Evolutionary conservation across 2,888 invertebrate genomes (phyloP), one percentile per base, ranked within the genome.

Genomic region (Eubasilissa splendida): DNA sequence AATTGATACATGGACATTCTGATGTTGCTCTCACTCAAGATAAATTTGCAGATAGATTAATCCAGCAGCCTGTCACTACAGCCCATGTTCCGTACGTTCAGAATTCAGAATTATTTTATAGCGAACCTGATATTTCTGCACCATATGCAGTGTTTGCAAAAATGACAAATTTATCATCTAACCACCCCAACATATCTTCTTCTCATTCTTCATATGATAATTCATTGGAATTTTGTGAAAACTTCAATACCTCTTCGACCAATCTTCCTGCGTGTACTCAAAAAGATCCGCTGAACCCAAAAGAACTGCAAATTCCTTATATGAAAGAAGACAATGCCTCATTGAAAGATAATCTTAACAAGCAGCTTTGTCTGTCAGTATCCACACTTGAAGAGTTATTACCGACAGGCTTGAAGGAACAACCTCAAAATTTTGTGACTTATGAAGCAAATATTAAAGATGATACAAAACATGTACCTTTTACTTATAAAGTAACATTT

Each of bases 281-380:
- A 42, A 42, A 42, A 42, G 42, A 7, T 42, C 7, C 7, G 42
- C 7, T 42, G 7, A 42, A 42, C 42, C 42, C 42, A 7, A 42
- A 42, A 42, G 42, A 42, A 7, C 42, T 7, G 7, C 42, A 42
- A 42, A 5, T 42, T 42, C 42, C 42, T 42, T 42, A 0, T 42
- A 5, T 7, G 7, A 42, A 42, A 42, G 42, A 42, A 42, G 42
- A 42, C 7, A 42, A 42, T 42, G 42, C 42, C 7, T 42, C 7
- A 7, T 42, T 42, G 3, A 42, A 42, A 42, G 22, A 14, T 59
- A 59, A 59, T 4, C 59, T 59, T 14, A 59, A 52, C 5, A 68
- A 60, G 50, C 79, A 73, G 54, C 56, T 79, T 0, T 79, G 73
- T 54, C 79, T 79, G 50, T 79, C 79, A 10, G 79, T 79, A 53